Evolutionary conservation across 1,140 invertebrate species (phyloP), one percentile per base, ranked within the genome.

Genomic region (Lordiphosa collinella): DNA sequence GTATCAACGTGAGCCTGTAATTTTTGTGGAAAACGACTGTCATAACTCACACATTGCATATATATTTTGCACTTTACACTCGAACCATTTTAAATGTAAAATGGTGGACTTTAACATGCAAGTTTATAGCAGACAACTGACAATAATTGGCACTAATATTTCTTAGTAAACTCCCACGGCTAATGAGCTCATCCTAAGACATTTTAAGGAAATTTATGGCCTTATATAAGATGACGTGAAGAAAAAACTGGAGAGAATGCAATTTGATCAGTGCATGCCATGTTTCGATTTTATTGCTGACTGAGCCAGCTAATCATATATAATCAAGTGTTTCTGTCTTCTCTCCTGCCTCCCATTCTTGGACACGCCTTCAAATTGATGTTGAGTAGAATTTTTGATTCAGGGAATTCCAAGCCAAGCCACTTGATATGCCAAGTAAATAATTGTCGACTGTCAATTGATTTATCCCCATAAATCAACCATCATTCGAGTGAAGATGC

Each of bases 271-370:
- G 29, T 48, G 46, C 13, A 48, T 25, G 29, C 34, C 60, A 16
- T 56, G 65, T 16, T 22, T 46, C 44, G 11, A 69, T 54, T 69
- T 69, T 43, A 79, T 65, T 65, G 55, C 65, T 75, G 75, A 74
- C 74, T 79, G 64, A 69, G 22, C 41, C 52, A 36, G 32, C 38
- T 82, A 82, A 79, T 80, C 52, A 62, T 25, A 57, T 51, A 56
- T 58, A 75, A 79, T 75, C 60, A 70, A 51, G 47, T 12, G 43
- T 31, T 63, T 31, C 38, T 12, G 46, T 18, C 38, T 38, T 36
- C 29, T 18, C 11, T n/a, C 1, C 25, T 29, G 6, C 25, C 25
- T 8, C 6, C 25, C 25, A 29, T 29, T 29, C 25, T 29, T 8
- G 25, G 7, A 8, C 25, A 29, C 25, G 25, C 25, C 25, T 29